Conservation (phyloP, 1,140 invertebrate species). For the Copidosoma floridanum region DNA sequence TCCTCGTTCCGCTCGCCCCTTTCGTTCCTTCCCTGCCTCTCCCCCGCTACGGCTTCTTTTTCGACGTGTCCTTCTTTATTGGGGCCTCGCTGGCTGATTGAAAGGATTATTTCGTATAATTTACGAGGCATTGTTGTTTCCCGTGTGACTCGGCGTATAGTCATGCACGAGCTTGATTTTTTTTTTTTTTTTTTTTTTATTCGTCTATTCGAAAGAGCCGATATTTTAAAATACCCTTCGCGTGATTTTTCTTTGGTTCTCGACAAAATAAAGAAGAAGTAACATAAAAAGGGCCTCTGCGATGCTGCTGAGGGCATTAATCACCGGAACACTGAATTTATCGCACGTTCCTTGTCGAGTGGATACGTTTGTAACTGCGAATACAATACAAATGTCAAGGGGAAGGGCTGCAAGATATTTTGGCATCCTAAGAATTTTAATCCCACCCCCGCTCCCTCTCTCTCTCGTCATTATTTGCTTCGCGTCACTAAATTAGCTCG, state of each 20-base stretch:
- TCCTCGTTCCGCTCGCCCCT: neutral
- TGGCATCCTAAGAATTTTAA: too few relatives aligned
- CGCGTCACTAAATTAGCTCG: too few relatives aligned
- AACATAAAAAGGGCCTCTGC: too few relatives aligned
- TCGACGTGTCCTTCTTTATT: too few relatives aligned
- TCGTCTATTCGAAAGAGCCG: neutral
- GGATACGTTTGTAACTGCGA: neutral
- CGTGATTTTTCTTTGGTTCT: neutral
- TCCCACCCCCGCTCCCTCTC: too few relatives aligned
- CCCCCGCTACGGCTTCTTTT: neutral
- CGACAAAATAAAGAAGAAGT: too few relatives aligned
- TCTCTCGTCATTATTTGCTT: too few relatives aligned
- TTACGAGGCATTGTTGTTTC: constrained; percentile 22
- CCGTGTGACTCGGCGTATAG: neutral
- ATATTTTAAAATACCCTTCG: neutral
- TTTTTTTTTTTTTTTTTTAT: too few relatives aligned
- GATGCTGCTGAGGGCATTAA: constrained; percentile 2
- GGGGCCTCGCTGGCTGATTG: constrained; percentile 19
- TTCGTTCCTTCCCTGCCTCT: neutral
- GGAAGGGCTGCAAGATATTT: too few relatives aligned
- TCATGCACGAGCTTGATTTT: too few relatives aligned
- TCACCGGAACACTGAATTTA: constrained; percentile 6
- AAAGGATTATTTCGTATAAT: constrained; percentile 9
- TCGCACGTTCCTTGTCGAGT: neutral
- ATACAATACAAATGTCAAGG: too few relatives aligned